Base-by-base conservation (phyloP, 2,797 vertebrate genomes). In the Pempheris klunzingeri region DNA sequence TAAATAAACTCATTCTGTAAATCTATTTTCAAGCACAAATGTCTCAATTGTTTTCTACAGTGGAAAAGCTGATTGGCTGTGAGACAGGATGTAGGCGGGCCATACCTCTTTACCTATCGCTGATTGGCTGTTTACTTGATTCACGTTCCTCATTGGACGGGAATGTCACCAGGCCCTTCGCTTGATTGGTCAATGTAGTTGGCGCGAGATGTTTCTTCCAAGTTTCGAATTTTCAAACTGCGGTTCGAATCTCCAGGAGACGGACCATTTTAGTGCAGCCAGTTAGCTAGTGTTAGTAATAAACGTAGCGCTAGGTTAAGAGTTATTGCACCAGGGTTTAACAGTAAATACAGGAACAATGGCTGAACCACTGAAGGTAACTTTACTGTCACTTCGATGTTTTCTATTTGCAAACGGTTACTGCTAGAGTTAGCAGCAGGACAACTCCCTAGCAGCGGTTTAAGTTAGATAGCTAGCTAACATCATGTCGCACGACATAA, bases 341-440 rank as follows among this genome's bases (percentile, higher is more conserved):
- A 20, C 24, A 30, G 1, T 13, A 66, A 63, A 74, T 12, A 76
- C 6, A 69, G 57, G 47, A 79, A 92, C 14, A 54, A 94, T 94
- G 93, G 88, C 87, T 1, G 84, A 85, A 68, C 91, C 93, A 22
- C 66, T 94, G 30, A 94, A 91, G 91, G 93, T 94, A 93, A 85
- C 3, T n/a, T 28, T 17, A 26, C 4, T 12, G 14, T 62, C 2
- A n/a, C 22, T 50, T 78, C 1, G 1, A 5, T 52, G 14, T 62
- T 20, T 41, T 15, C 3, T 28, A 7, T n/a, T 44, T 38, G 2
- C 9, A 6, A 32, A 32, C 30, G 22, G 30, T 3, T 34, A 18
- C 2, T 17, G 34, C 32, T 58, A 32, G 4, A 18, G 36, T 14
- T 65, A 15, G 65, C 47, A 30, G 18, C 24, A 9, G 5, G 20